Evolutionary conservation across 53 echinoderm and acorn worm species (phyloP).

Genomic region (Paracentrotus lividus): DNA sequence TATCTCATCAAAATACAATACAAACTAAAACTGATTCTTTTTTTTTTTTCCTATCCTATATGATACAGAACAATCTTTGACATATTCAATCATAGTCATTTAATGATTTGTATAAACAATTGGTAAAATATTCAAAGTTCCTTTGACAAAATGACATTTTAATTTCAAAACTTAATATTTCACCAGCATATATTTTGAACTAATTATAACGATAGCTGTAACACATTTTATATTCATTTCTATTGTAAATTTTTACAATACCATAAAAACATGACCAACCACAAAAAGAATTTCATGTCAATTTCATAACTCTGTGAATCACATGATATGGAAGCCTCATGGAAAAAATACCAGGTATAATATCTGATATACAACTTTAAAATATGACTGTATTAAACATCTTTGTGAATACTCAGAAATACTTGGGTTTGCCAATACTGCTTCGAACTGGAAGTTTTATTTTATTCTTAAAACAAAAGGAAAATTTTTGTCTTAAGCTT

Average conservation of each 20-base stretch:
- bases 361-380: neutral
- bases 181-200: neutral
- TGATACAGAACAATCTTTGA: neutral
- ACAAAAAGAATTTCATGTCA: neutral
- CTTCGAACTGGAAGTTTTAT: neutral
- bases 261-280: neutral
- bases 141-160: neutral
- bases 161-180: neutral
- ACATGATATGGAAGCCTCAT: neutral
- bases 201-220: neutral
- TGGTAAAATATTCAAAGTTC: neutral
- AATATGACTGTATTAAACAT: neutral
- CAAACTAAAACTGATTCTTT: too few species aligned
- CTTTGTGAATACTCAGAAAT: neutral
- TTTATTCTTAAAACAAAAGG: neutral
- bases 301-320: neutral
- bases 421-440: conserved; percentile 12
- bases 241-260: neutral
- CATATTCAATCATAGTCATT: neutral
- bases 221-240: too few species aligned
- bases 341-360: neutral
- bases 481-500: neutral
- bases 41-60: neutral
- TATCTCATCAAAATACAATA: neutral
- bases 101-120: neutral